A percentile compares a stretch with the other conserved stretches of the same genome.
Evolutionary conservation across 23 tunicate species (phyloP).

Genomic region (Styela plicata): DNA sequence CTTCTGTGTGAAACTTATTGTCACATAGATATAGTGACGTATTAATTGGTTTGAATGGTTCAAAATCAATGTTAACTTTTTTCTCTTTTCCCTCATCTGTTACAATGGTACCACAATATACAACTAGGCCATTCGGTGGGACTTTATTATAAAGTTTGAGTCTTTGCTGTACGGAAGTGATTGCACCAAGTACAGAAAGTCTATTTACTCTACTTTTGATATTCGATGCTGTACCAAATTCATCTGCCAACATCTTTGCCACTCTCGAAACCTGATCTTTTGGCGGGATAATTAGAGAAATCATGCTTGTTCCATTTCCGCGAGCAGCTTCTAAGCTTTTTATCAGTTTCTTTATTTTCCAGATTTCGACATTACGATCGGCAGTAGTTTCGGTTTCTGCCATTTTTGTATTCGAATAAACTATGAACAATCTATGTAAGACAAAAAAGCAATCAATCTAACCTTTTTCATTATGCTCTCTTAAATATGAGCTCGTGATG

Average conservation of each 20-base stretch:
- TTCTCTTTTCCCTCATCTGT: constrained; percentile 99
- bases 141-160: constrained; percentile 92
- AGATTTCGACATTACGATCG: constrained; percentile 99
- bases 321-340: constrained; percentile 97
- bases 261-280: constrained; percentile 94
- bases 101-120: constrained; percentile 97
- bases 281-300: constrained; percentile 97
- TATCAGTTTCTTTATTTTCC: constrained; percentile 97
- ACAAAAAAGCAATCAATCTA: too few relatives aligned
- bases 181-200: constrained; percentile 92
- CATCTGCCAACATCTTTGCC: constrained; percentile 98
- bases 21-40: constrained; percentile 95
- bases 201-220: constrained; percentile 97
- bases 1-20: constrained; percentile 98
- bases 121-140: constrained; percentile 96
- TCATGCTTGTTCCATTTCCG: constrained; percentile 99
- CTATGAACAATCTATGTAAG: too few relatives aligned
- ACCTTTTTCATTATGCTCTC: too few relatives aligned
- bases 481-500: too few relatives aligned
- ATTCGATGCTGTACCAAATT: constrained; percentile 98
- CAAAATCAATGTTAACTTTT: constrained; percentile 98
- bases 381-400: constrained; percentile 90
- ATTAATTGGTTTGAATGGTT: constrained; percentile 98
- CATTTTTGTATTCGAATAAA: too few relatives aligned
- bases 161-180: constrained; percentile 96